Conservation (phyloP, 2,797 vertebrate genomes). For the Phataginus tricuspis region DNA sequence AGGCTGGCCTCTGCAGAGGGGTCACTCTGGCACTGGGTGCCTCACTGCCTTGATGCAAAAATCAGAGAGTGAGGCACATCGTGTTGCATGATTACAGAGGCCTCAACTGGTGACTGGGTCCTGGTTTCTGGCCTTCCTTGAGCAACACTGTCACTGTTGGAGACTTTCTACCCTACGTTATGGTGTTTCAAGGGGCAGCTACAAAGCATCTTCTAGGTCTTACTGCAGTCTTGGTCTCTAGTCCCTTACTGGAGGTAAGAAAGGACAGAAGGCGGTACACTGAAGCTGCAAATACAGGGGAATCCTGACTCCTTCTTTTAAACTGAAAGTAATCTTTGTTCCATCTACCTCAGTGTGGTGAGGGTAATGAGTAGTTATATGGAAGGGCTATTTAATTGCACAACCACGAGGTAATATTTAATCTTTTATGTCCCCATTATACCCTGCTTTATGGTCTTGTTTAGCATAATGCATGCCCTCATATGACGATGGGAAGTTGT, state of each 20-base stretch:
- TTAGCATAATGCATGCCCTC: not conserved
- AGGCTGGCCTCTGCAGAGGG: not conserved
- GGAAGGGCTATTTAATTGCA: not conserved
- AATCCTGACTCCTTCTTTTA: not conserved
- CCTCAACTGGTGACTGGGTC: slow-evolving; percentile 87
- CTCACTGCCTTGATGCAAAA: not conserved
- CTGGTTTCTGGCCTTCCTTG: slow-evolving; percentile 87
- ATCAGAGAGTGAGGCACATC: not conserved
- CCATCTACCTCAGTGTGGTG: not conserved
- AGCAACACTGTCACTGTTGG: slow-evolving; percentile 85
- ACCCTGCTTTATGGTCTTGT: not conserved
- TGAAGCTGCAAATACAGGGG: not conserved
- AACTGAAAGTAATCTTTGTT: not conserved
- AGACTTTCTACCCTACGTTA: slow-evolving; percentile 88
- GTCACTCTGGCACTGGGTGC: not conserved
- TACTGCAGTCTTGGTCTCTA: slow-evolving; percentile 85
- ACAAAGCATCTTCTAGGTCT: slow-evolving; percentile 88
- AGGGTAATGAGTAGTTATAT: not conserved
- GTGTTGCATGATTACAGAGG: slow-evolving; percentile 78
- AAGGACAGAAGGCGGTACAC: not conserved
- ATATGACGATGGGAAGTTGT: not conserved
- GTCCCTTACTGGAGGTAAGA: slow-evolving; percentile 89
- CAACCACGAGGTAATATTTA: not conserved
- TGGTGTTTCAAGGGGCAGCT: slow-evolving; percentile 92
- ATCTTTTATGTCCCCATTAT: not conserved